These are phyloP conservation scores for Anniella stebbinsi DNA, from an alignment of 2,797 vertebrate genomes.

Conservation along the genomic window DNA sequence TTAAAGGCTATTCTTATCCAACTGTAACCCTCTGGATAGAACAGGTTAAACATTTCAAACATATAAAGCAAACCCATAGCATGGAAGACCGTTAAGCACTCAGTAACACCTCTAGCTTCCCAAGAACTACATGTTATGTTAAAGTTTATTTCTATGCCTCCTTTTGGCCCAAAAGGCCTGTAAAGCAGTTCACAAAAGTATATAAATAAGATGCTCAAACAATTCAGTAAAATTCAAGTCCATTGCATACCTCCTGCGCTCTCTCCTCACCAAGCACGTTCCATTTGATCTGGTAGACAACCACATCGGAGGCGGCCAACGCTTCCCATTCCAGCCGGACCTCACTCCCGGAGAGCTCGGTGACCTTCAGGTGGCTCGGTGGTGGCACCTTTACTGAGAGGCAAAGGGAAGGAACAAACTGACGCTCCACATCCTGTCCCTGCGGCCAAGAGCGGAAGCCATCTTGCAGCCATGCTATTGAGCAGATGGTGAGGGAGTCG, in stretches of 20 bases:
- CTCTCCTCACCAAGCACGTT: conserved; percentile 87
- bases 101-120: background rate
- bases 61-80: background rate
- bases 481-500: conserved; percentile 71
- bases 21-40: background rate
- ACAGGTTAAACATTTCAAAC: background rate
- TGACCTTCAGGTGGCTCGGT: conserved; percentile 85
- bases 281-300: conserved; percentile 94
- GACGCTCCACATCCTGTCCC: background rate
- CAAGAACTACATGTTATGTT: rapidly evolving
- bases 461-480: conserved; percentile 13
- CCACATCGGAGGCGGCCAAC: conserved; percentile 85
- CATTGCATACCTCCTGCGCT: conserved; percentile 85
- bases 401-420: conserved; percentile 20
- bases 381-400: conserved; percentile 88
- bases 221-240: too few species aligned
- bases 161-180: too few species aligned
- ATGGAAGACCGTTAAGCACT: background rate
- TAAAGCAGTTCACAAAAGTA: too few species aligned
- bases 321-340: conserved; percentile 88
- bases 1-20: background rate
- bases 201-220: too few species aligned
- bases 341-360: conserved; percentile 84
- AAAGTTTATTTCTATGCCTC: too few species aligned
- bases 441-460: background rate